Conservation (phyloP, 2,888 invertebrate genomes). For the Rhyacophila evoluta region DNA sequence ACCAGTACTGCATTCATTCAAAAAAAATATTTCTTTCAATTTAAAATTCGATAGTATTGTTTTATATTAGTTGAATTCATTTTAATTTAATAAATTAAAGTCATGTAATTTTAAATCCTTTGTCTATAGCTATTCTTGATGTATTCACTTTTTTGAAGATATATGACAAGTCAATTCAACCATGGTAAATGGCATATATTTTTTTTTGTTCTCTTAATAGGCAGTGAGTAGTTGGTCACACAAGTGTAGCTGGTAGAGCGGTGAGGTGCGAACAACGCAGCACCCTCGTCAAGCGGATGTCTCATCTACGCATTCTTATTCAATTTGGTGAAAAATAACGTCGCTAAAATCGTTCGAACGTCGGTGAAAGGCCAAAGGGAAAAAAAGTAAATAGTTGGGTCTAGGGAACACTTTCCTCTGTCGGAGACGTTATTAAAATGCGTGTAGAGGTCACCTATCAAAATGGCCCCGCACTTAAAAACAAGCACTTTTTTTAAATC, state of each 20-base stretch:
- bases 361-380: background rate
- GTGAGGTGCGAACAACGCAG: slow-evolving; percentile 23
- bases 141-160: no score
- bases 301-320: slow-evolving; percentile 53
- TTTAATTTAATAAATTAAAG: no score
- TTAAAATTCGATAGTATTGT: no score
- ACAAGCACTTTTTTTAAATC: background rate
- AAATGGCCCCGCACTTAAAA: background rate
- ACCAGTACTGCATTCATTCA: no score
- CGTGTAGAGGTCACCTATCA: slow-evolving; percentile 2
- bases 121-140: no score
- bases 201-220: no score
- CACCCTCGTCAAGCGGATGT: slow-evolving; percentile 51
- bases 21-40: no score
- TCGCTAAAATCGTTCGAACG: slow-evolving; percentile 23
- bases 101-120: no score
- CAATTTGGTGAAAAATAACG: slow-evolving; percentile 51
- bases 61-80: no score
- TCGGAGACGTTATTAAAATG: slow-evolving; percentile 17
- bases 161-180: no score
- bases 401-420: slow-evolving; percentile 16
- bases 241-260: slow-evolving; percentile 1
- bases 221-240: background rate
- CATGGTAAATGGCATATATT: no score
- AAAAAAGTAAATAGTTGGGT: slow-evolving; percentile 16